phyloP scores from a whole-genome alignment of 2,888 invertebrate species.

The Zaprionus obscuricornis region DNA sequence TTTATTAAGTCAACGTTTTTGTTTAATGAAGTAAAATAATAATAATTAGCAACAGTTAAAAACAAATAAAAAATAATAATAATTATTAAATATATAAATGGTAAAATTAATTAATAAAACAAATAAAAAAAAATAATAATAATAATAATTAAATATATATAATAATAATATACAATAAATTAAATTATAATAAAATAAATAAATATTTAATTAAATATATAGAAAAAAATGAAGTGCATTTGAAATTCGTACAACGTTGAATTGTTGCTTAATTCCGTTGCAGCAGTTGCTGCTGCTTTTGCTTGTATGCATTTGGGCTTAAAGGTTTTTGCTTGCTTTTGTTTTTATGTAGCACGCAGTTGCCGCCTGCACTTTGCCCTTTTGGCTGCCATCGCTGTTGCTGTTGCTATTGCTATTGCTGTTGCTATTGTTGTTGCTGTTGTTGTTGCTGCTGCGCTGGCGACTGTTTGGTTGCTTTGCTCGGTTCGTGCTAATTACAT shows the following conservation, averaged over 20 bases:
- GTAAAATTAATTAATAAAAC: too few relatives aligned
- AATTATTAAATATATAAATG: too few relatives aligned
- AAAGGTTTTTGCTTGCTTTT: constrained; percentile 75
- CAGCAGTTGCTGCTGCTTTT: constrained; percentile 16
- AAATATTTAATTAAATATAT: background rate
- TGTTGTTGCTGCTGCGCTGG: constrained; percentile 16
- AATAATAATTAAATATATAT: too few relatives aligned
- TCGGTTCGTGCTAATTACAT: constrained; percentile 78
- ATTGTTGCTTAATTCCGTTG: constrained; percentile 11
- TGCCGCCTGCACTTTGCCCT: constrained; percentile 12
- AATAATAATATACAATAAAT: too few relatives aligned
- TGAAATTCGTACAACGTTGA: background rate
- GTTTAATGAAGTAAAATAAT: too few relatives aligned
- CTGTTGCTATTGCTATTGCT: constrained; percentile 12
- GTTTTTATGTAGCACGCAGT: constrained; percentile 63
- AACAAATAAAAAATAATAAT: too few relatives aligned
- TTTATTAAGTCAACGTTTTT: too few relatives aligned
- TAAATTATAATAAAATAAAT: too few relatives aligned
- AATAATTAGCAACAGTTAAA: too few relatives aligned
- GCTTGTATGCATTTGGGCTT: constrained; percentile 77
- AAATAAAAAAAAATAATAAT: too few relatives aligned
- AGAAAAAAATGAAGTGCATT: constrained; percentile 17
- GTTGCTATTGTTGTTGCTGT: constrained; percentile 4
- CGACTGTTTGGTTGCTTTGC: constrained; percentile 51
- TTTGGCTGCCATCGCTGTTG: constrained; percentile 19